Percentiles rank a stretch among this genome's conserved stretches.
Conservation (phyloP, 2,797 vertebrate genomes). For the Rhynchonycteris naso region DNA sequence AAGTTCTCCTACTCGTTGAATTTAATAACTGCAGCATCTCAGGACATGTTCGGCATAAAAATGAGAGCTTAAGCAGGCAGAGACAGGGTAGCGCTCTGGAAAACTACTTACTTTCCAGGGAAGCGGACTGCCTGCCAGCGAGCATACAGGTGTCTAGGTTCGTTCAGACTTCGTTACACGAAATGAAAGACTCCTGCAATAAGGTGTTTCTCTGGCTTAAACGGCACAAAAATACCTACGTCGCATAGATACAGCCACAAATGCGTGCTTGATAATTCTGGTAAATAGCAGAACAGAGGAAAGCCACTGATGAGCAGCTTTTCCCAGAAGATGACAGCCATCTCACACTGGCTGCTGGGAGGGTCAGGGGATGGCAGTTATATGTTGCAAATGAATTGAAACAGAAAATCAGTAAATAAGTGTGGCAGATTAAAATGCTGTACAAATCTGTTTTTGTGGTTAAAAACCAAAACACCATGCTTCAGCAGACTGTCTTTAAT, state of each 20-base stretch:
- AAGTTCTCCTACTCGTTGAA: slow-evolving; percentile 71
- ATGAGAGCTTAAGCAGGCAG: slow-evolving; percentile 68
- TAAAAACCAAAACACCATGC: slow-evolving; percentile 56
- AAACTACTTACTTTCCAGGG: slow-evolving; percentile 45
- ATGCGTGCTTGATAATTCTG: slow-evolving; percentile 40
- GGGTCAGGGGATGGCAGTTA: not conserved
- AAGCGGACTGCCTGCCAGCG: slow-evolving; percentile 54
- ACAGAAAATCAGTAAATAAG: slow-evolving; percentile 65
- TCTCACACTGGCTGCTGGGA: not conserved
- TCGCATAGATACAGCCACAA: slow-evolving; percentile 31
- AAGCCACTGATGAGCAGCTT: not conserved
- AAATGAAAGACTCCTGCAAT: slow-evolving; percentile 57
- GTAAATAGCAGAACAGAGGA: not conserved
- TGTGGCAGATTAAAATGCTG: slow-evolving; percentile 35
- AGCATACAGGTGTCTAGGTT: slow-evolving; percentile 75
- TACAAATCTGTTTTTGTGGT: slow-evolving; percentile 43
- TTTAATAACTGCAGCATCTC: slow-evolving; percentile 74
- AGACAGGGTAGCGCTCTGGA: slow-evolving; percentile 59
- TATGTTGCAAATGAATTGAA: slow-evolving; percentile 45
- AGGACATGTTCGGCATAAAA: slow-evolving; percentile 69
- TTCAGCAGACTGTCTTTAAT: slow-evolving; percentile 44
- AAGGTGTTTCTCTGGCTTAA: slow-evolving; percentile 72
- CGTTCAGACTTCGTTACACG: slow-evolving; percentile 27
- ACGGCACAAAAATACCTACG: slow-evolving; percentile 33
- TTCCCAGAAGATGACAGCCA: slow-evolving; percentile 5